Conservation (phyloP, 2,888 invertebrate species). For the Therioaphis trifolii region DNA sequence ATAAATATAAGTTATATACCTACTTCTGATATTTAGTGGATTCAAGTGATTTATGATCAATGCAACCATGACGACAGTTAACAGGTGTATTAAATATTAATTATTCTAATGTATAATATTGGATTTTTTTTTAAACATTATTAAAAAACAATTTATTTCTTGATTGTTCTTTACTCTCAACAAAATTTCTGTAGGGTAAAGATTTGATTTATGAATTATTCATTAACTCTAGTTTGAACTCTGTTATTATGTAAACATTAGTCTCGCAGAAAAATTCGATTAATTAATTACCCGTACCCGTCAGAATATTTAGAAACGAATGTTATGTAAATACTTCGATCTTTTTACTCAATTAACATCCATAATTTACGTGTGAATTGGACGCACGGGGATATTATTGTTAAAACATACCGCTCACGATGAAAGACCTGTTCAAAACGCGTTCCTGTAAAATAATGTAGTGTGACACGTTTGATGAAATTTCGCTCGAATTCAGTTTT, state of each 20-base stretch:
- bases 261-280: slow-evolving; percentile 24
- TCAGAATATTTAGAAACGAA: slow-evolving; percentile 10
- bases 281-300: slow-evolving; percentile 20
- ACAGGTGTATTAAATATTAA: neutral
- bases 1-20: slow-evolving; percentile 20
- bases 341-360: slow-evolving; percentile 25
- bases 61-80: neutral
- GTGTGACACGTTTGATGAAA: slow-evolving; percentile 30
- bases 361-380: slow-evolving; percentile 10
- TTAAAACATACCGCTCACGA: neutral
- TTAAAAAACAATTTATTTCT: neutral
- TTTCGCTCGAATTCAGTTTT: slow-evolving; percentile 15
- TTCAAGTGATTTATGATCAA: neutral
- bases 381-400: neutral
- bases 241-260: neutral
- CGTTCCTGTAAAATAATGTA: neutral
- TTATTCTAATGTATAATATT: slow-evolving; percentile 44
- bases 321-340: slow-evolving; percentile 22
- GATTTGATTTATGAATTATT: slow-evolving; percentile 40
- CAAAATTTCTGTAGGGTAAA: slow-evolving; percentile 8
- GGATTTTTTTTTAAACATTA: slow-evolving; percentile 11
- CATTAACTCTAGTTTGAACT: neutral
- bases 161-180: neutral
- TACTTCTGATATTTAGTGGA: neutral
- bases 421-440: neutral